Conservation (phyloP, 2,113 vertebrate species). For the Silurus asotus region DNA sequence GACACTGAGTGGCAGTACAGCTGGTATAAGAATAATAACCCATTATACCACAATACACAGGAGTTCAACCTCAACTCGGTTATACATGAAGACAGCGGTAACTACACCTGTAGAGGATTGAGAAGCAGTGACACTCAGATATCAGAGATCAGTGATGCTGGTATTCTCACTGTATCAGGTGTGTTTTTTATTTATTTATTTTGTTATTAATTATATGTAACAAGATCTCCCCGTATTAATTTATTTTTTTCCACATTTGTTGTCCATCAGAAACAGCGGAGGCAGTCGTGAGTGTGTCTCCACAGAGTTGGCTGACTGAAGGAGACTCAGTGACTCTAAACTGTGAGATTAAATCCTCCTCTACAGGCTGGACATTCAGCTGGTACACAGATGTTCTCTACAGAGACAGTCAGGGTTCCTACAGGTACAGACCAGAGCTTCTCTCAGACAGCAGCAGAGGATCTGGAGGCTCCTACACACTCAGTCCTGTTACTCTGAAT, state of each 20-base stretch:
- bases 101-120: no score
- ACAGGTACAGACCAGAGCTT: not conserved
- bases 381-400: slow-evolving; percentile 25
- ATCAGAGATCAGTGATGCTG: no score
- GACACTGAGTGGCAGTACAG: no score
- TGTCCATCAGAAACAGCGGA: slow-evolving; percentile 13
- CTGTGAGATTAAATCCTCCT: slow-evolving; percentile 35
- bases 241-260: not conserved
- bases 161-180: not conserved
- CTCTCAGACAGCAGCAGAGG: slow-evolving; percentile 39
- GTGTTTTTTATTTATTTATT: not conserved
- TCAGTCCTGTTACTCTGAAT: slow-evolving; percentile 38
- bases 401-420: not conserved
- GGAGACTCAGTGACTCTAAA: slow-evolving; percentile 27
- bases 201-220: not conserved
- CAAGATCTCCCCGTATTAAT: not conserved
- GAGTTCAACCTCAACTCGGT: no score
- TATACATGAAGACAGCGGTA: no score
- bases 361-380: slow-evolving; percentile 49
- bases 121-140: no score
- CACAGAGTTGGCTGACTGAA: slow-evolving; percentile 26
- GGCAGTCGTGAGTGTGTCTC: slow-evolving; percentile 27
- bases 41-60: no score
- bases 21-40: no score
- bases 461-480: slow-evolving; percentile 23